These are phyloP conservation scores for Pyrocephalus nanus DNA, from an alignment of 2,797 vertebrate genomes.

Conservation along the genomic window DNA sequence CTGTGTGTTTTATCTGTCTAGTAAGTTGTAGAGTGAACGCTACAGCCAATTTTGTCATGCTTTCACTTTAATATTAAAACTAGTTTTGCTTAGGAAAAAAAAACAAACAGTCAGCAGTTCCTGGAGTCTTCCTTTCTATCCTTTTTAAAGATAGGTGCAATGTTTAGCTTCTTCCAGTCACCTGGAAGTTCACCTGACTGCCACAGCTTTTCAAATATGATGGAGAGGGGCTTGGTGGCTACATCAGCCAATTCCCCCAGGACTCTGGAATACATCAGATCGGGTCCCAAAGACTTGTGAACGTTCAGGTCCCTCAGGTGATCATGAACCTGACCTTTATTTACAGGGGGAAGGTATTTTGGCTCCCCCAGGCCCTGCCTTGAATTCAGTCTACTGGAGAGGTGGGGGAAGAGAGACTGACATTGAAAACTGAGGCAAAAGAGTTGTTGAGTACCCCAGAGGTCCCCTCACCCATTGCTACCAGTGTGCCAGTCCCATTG, in stretches of 20 bases:
- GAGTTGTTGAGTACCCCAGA: neutral
- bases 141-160: neutral
- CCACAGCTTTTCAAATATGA: neutral
- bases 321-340: neutral
- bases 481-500: neutral
- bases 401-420: neutral
- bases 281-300: neutral
- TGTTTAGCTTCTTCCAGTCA: neutral
- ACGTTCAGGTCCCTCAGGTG: neutral
- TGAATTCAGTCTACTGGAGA: neutral
- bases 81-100: neutral
- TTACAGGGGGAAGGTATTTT: neutral
- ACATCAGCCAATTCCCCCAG: neutral
- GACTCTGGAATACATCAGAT: neutral
- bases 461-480: neutral
- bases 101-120: no score
- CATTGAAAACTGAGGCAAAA: neutral
- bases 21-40: accelerated
- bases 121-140: neutral
- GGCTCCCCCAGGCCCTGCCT: neutral
- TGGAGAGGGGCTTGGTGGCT: neutral
- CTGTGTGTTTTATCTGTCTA: neutral
- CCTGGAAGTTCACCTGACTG: neutral
- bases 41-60: neutral
- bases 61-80: neutral